Evolutionary conservation across 37 sponge, comb jelly and placozoan genomes (phyloP), one percentile per base, ranked within the genome.

Genomic region (Cliona cf. orientalis): DNA sequence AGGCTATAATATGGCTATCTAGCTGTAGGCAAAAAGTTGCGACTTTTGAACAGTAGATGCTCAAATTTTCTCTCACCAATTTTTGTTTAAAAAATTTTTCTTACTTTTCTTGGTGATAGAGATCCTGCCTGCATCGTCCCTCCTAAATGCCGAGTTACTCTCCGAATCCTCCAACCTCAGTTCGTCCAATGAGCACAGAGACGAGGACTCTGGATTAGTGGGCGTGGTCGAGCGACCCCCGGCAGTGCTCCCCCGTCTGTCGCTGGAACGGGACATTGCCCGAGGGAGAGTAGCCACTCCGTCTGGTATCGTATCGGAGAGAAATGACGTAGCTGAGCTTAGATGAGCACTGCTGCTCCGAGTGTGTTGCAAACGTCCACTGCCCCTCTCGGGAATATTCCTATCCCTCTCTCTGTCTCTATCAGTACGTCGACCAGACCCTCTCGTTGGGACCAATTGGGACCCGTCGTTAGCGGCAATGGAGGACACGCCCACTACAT

Each of bases 31-130:
- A 49, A 49, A 49, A 49, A 49, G 53, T 49, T 49, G 9, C 14
- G 53, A 49, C 14, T 49, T 49, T 49, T 49, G 9, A 49, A 49
- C 53, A 19, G 53, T 49, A 49, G 14, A 49, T 49, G 53, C 14
- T 9, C 14, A 49, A 9, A 49, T 49, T 9, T 49, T 49, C 9
- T 14, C 53, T 49, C n/a, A n/a, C n/a, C n/a, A n/a, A n/a, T n/a
- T n/a, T n/a, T n/a, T n/a, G n/a, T n/a, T n/a, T n/a, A n/a, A n/a
- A 29, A 17, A 53, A 12, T 3, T 1, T 28, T 22, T 68, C 84
- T 75, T 33, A 84, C 84, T 84, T 29, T 85, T 85, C 60, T 84
- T 86, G 31, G 82, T 86, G 70, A 90, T 90, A 59, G 86, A 84
- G 46, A 90, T 84, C 17, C 90, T 38, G 5, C 86, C 85, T 3